These are phyloP conservation scores for Tursiops truncatus DNA, from an alignment of 2,113 vertebrate genomes.

Conservation along the genomic window DNA sequence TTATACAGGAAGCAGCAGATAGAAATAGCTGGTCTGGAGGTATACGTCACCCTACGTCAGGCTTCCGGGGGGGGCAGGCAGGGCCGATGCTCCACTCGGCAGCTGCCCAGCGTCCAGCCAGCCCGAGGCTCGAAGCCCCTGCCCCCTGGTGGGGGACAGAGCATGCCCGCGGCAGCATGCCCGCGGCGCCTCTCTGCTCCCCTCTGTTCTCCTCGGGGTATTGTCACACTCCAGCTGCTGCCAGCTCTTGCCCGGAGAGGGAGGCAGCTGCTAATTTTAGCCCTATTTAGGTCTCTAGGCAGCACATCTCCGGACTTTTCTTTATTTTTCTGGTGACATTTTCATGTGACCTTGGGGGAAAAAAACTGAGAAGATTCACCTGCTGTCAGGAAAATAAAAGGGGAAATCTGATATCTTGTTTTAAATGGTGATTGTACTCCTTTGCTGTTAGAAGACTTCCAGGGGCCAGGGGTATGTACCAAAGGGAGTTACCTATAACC, in stretches of 20 bases:
- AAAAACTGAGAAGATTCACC: not conserved
- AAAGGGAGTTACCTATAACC: not conserved
- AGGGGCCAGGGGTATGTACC: not conserved
- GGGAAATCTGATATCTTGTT: not conserved
- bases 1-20: not conserved
- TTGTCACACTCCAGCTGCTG: not conserved
- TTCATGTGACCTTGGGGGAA: not conserved
- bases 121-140: accelerated
- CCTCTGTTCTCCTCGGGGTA: not conserved
- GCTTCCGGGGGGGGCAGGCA: not conserved
- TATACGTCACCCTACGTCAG: accelerated
- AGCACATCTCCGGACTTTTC: not conserved
- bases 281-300: conserved; percentile 15
- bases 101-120: not conserved
- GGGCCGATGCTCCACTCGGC: not conserved
- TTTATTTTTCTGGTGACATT: conserved; percentile 4
- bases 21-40: not conserved
- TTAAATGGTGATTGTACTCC: not conserved
- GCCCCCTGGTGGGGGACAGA: not conserved
- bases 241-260: not conserved
- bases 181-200: accelerated
- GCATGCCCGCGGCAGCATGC: accelerated
- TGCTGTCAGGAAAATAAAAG: not conserved
- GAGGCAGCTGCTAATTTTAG: conserved; percentile 62
- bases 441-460: not conserved